phyloP scores from a whole-genome alignment of 2,888 invertebrate species.

The Plagiodera versicolora region DNA sequence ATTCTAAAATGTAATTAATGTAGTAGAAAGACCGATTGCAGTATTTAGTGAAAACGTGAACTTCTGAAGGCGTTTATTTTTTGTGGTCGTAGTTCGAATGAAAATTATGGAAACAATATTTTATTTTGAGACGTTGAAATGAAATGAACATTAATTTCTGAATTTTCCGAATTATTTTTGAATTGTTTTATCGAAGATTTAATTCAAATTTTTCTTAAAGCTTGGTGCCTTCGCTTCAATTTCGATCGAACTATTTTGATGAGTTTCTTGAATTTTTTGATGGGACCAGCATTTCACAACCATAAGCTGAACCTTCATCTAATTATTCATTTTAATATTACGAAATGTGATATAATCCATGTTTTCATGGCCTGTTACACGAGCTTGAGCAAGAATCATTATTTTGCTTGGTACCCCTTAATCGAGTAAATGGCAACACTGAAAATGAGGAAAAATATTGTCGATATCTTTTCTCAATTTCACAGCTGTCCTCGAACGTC shows the following conservation, averaged over 20 bases:
- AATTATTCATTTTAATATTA: slow-evolving; percentile 23
- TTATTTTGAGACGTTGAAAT: too few species aligned
- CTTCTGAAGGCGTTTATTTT: neutral
- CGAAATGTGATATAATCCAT: slow-evolving; percentile 31
- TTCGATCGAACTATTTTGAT: slow-evolving; percentile 14
- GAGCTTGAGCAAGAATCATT: slow-evolving; percentile 20
- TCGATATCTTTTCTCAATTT: neutral
- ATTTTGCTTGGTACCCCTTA: slow-evolving; percentile 9
- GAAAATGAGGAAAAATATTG: neutral
- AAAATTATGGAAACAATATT: too few species aligned
- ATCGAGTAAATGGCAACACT: neutral
- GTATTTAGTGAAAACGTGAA: neutral
- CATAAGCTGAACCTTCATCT: slow-evolving; percentile 13
- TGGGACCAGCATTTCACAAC: slow-evolving; percentile 35
- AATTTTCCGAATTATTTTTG: too few species aligned
- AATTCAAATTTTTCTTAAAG: slow-evolving; percentile 18
- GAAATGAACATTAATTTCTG: too few species aligned
- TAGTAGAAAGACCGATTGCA: neutral
- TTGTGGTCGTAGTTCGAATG: neutral
- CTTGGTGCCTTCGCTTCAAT: slow-evolving; percentile 38
- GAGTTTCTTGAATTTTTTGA: slow-evolving; percentile 22
- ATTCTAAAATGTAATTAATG: neutral
- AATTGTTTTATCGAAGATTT: slow-evolving; percentile 12
- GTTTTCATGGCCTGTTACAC: slow-evolving; percentile 34
- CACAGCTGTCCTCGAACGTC: too few species aligned